phyloP scores from a whole-genome alignment of 2,888 invertebrate species.

The Xylota sylvarum region DNA sequence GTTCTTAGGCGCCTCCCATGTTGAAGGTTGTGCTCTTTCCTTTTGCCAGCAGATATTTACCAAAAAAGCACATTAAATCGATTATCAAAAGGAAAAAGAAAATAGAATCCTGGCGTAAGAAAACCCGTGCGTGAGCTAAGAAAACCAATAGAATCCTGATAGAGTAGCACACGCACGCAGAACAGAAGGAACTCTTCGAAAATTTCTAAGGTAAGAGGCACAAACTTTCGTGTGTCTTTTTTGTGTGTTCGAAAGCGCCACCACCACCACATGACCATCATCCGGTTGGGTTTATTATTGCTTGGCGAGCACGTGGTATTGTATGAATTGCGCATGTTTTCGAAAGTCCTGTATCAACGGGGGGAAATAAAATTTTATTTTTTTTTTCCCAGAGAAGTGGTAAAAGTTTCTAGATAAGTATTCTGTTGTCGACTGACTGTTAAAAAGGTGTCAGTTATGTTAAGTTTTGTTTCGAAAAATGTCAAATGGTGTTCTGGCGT shows the following conservation, averaged over 20 bases:
- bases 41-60: constrained; percentile 47
- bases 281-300: constrained; percentile 27
- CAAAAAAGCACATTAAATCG: constrained; percentile 74
- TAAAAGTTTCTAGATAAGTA: constrained; percentile 21
- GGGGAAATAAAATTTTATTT: constrained; percentile 1
- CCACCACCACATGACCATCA: constrained; percentile 4
- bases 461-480: not conserved
- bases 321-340: constrained; percentile 66
- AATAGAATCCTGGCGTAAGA: constrained; percentile 46
- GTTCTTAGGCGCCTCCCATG: constrained; percentile 72
- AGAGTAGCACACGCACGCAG: constrained; percentile 61
- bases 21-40: constrained; percentile 63
- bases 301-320: constrained; percentile 60
- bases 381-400: constrained; percentile 18
- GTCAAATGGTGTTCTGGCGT: not conserved
- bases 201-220: constrained; percentile 41
- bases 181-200: constrained; percentile 53
- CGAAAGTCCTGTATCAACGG: constrained; percentile 34
- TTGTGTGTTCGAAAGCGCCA: constrained; percentile 43
- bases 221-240: constrained; percentile 34
- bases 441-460: constrained; percentile 23
- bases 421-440: constrained; percentile 1
- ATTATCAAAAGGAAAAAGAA: constrained; percentile 54
- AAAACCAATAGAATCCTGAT: constrained; percentile 74
- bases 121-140: constrained; percentile 68